phyloP scores from a whole-genome alignment of 2,888 invertebrate genomes.

The Ophioninae sp. region DNA sequence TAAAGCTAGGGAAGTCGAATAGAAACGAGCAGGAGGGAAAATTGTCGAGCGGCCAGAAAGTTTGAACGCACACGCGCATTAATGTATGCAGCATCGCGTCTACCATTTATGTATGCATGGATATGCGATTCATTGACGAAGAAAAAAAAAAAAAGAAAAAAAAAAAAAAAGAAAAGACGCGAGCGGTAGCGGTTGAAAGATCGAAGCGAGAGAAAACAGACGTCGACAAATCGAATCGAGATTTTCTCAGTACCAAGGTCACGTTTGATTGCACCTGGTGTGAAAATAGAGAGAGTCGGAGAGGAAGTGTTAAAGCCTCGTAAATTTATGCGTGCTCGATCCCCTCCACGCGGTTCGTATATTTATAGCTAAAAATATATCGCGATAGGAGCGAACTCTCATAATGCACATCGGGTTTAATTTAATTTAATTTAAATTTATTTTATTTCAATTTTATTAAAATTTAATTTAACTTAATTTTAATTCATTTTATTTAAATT shows the following conservation, averaged over 20 bases:
- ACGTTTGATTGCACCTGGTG: slow-evolving; percentile 32
- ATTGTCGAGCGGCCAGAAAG: slow-evolving; percentile 51
- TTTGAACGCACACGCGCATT: neutral
- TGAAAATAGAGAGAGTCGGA: slow-evolving; percentile 7
- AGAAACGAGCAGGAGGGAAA: slow-evolving; percentile 32
- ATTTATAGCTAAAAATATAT: slow-evolving; percentile 7
- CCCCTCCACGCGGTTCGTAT: slow-evolving; percentile 33
- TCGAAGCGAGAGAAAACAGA: slow-evolving; percentile 19
- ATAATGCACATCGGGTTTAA: too few species aligned
- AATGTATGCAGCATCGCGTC: neutral
- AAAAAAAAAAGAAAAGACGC: too few species aligned
- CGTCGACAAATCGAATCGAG: slow-evolving; percentile 39
- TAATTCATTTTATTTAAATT: too few species aligned
- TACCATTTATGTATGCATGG: neutral
- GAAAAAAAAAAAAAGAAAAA: neutral
- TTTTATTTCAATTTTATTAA: too few species aligned
- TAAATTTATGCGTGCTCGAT: slow-evolving; percentile 3
- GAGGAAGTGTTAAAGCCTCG: neutral
- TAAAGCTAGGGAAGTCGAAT: slow-evolving; percentile 29
- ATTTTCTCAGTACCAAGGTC: slow-evolving; percentile 52
- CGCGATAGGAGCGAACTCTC: neutral
- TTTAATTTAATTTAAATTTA: too few species aligned
- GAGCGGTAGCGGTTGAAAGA: slow-evolving; percentile 24
- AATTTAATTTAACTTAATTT: too few species aligned
- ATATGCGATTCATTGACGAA: slow-evolving; percentile 35